Base-by-base conservation (phyloP, 2,888 invertebrate species). In the Zaprionus bogoriensis region DNA sequence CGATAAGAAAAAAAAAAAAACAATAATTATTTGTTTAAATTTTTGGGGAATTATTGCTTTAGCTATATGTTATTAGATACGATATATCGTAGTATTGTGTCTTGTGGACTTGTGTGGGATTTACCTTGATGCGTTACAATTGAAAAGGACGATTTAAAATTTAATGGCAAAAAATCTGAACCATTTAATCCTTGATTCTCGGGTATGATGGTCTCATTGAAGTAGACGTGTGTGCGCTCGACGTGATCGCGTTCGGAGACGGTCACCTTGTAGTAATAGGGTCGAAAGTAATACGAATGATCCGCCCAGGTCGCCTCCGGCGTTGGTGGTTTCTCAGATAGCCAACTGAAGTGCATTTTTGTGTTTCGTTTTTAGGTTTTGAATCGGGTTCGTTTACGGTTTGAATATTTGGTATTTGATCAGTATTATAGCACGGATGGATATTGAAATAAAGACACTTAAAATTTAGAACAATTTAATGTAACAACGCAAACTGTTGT, bases 271-370 rank as follows among this genome's bases (percentile, higher is more conserved):
- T 90, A 90, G 59, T 87, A 89, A 51, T 90, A 85, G 55, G 90
- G 89, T 63, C 89, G 90, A 84, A 90, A 91, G 55, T 89, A 90
- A 74, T 88, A 88, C 69, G 90, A 88, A 70, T 87, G 88, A 66
- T 92, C 91, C 62, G 90, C 90, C 93, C 93, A 93, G 79, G 91
- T 92, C 55, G 92, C 92, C 89, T 91, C 91, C 68, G 91, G 90
- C 82, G 91, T 90, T 64, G 88, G 85, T 88, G 87, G 57, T 76
- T 87, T 87, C 65, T 89, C 88, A 58, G 80, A 58, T 68, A 87
- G 72, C 90, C 91, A 91, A 89, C 89, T 89, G 88, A 90, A 89
- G 86, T 89, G 88, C 89, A 90, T 90, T 87, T 86, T 86, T 69
- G 57, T 32, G 44, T 75, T 57, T 65, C 36, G 71, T 39, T 69